These are phyloP conservation scores for Hyphantria cunea DNA, from an alignment of 1,140 invertebrate species.

Conservation along the genomic window DNA sequence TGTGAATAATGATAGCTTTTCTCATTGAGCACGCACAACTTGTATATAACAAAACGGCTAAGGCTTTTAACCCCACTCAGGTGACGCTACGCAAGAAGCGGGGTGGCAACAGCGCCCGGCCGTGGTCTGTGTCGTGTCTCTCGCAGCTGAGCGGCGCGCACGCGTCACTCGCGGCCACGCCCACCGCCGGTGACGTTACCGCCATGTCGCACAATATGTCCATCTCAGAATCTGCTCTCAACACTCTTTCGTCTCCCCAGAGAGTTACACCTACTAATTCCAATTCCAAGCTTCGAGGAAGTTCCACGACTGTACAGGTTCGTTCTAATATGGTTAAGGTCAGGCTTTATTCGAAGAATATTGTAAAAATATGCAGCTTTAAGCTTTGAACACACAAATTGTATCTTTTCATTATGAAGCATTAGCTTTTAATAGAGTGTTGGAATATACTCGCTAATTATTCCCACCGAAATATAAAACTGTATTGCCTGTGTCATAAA, in stretches of 20 bases:
- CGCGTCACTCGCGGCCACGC: constrained; percentile 64
- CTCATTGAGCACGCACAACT: constrained; percentile 10
- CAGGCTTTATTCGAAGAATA: too few species aligned
- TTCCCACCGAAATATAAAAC: too few species aligned
- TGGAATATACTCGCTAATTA: too few species aligned
- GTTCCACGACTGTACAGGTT: constrained; percentile 77
- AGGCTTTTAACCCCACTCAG: constrained; percentile 44
- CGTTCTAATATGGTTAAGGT: background rate
- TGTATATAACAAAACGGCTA: constrained; percentile 44
- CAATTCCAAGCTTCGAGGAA: constrained; percentile 70
- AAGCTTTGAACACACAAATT: too few species aligned
- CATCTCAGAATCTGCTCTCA: constrained; percentile 93
- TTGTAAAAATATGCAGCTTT: too few species aligned
- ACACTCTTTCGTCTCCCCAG: constrained; percentile 83
- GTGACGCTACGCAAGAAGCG: constrained; percentile 81
- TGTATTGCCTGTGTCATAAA: too few species aligned
- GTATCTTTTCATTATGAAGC: too few species aligned
- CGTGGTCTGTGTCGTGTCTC: constrained; percentile 93
- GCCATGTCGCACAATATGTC: constrained; percentile 81
- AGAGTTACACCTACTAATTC: constrained; percentile 67
- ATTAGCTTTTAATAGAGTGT: too few species aligned
- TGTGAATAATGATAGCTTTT: background rate
- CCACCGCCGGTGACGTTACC: constrained; percentile 84
- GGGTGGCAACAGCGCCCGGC: constrained; percentile 82
- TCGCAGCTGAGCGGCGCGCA: constrained; percentile 84